These are phyloP conservation scores for Amniataba percoides DNA, from an alignment of 2,797 vertebrate genomes.

Conservation along the genomic window DNA sequence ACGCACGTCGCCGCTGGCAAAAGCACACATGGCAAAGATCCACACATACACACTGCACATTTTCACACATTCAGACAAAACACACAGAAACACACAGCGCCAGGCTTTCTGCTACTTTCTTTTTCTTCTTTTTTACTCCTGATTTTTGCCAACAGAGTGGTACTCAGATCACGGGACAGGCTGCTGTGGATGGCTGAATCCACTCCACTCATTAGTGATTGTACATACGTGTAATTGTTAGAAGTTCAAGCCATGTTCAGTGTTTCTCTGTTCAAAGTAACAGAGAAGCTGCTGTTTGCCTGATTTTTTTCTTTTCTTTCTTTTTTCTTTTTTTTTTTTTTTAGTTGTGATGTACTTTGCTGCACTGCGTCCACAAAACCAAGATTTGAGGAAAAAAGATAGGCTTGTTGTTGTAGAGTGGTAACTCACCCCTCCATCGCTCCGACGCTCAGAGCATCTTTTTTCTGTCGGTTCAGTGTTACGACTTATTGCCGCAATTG, in stretches of 20 bases:
- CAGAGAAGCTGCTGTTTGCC: conserved; percentile 38
- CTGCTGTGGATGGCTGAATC: conserved; percentile 46
- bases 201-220: conserved; percentile 55
- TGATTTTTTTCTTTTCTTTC: neutral
- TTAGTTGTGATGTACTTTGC: conserved; percentile 18
- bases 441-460: conserved; percentile 4
- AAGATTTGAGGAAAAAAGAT: conserved; percentile 16
- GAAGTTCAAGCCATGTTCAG: conserved; percentile 39
- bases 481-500: conserved; percentile 19
- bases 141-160: neutral
- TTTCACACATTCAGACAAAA: conserved; percentile 63
- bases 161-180: conserved; percentile 7
- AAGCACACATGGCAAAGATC: conserved; percentile 74
- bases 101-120: conserved; percentile 4
- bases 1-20: conserved; percentile 52
- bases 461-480: conserved; percentile 29
- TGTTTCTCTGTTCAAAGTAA: conserved; percentile 31
- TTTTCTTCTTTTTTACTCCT: neutral
- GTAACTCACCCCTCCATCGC: conserved; percentile 4
- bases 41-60: conserved; percentile 60
- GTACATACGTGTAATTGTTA: conserved; percentile 55
- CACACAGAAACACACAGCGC: conserved; percentile 27
- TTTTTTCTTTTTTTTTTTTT: neutral
- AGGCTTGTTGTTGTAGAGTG: conserved; percentile 38
- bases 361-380: conserved; percentile 24